Evolutionary conservation across 1,140 invertebrate species (phyloP).

Genomic region (Galleria mellonella): DNA sequence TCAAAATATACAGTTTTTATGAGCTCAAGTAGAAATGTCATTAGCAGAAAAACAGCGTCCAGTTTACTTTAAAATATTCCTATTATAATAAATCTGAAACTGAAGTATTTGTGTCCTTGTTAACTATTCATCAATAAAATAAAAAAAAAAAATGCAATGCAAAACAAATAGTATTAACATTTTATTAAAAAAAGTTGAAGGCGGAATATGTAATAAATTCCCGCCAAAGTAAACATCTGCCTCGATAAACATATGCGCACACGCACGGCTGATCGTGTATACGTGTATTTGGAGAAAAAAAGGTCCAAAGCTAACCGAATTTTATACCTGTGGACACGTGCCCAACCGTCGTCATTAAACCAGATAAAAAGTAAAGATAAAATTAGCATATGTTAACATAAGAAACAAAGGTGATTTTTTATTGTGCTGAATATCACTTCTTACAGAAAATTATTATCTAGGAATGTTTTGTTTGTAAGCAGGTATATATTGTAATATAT

Average conservation of each 20-base stretch:
- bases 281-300: constrained; percentile 9
- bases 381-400: background rate
- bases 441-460: too few relatives aligned
- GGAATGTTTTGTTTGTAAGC: background rate
- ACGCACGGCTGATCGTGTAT: constrained; percentile 2
- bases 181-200: constrained; percentile 3
- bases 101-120: too few relatives aligned
- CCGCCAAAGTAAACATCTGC: constrained; percentile 25
- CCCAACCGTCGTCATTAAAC: constrained; percentile 1
- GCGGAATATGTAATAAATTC: constrained; percentile 11
- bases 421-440: background rate
- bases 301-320: constrained; percentile 8
- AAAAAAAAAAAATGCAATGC: too few relatives aligned
- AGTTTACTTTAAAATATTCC: too few relatives aligned
- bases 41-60: too few relatives aligned
- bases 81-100: too few relatives aligned
- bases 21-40: too few relatives aligned
- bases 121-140: too few relatives aligned
- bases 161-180: constrained; percentile 4
- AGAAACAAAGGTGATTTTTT: background rate
- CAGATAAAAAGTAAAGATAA: constrained; percentile 1
- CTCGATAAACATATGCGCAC: constrained; percentile 6
- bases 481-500: background rate
- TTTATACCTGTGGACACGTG: constrained; percentile 14
- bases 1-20: too few relatives aligned